Percentiles rank a stretch among this genome's conserved stretches.
Conservation (phyloP, 2,113 vertebrate genomes). For the Takifugu flavidus region DNA sequence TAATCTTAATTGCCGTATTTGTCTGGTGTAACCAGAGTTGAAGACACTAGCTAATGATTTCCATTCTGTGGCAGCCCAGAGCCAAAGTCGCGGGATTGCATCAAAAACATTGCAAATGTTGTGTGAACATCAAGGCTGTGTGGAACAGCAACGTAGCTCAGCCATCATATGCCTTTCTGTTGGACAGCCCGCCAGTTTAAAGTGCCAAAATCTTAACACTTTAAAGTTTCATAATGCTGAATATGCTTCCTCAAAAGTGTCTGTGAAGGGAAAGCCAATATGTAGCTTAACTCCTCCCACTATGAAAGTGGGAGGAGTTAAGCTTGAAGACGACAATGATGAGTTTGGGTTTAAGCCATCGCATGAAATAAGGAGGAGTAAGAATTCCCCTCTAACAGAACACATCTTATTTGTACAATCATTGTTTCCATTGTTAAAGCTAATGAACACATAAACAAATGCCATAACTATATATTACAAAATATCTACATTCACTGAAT, state of each 20-base stretch:
- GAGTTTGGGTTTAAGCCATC: not conserved
- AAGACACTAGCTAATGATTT: constrained; percentile 63
- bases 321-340: constrained; percentile 9
- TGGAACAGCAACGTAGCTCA: not conserved
- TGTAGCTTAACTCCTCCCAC: too few species aligned
- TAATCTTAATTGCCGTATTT: constrained; percentile 61
- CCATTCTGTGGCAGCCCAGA: constrained; percentile 45
- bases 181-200: not conserved
- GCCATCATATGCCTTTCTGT: not conserved
- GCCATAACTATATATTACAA: too few species aligned
- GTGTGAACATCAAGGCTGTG: not conserved
- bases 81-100: constrained; percentile 21
- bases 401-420: too few species aligned
- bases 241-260: not conserved
- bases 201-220: not conserved
- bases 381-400: too few species aligned
- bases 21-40: constrained; percentile 59
- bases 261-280: not conserved
- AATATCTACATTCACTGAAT: too few species aligned
- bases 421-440: too few species aligned
- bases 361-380: too few species aligned
- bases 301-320: constrained; percentile 14
- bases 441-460: too few species aligned
- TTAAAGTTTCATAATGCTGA: not conserved
- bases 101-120: constrained; percentile 15